Conservation (phyloP, 2,113 vertebrate species). For the Micronycteris hirsuta region DNA sequence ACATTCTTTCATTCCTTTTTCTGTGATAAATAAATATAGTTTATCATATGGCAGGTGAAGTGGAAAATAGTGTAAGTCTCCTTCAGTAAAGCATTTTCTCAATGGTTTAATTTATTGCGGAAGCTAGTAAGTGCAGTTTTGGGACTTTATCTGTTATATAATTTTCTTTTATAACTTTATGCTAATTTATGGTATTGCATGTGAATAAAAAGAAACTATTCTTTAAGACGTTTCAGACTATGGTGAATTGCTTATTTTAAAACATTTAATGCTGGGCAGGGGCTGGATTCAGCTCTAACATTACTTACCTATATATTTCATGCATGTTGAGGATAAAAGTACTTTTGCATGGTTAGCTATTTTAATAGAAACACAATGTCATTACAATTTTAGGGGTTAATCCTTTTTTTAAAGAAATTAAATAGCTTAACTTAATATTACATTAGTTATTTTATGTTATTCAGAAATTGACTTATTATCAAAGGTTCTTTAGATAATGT, state of each 20-base stretch:
- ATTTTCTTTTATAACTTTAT: conserved; percentile 26
- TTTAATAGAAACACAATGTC: not conserved
- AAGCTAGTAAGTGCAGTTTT: not conserved
- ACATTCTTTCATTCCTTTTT: not conserved
- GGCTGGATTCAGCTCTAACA: conserved; percentile 47
- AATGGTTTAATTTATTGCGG: conserved; percentile 24
- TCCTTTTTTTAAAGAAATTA: not conserved
- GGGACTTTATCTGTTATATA: not conserved
- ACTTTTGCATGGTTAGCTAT: conserved; percentile 57
- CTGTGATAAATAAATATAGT: not conserved
- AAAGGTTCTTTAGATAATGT: not conserved
- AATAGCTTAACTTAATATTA: conserved; percentile 2
- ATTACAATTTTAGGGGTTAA: not conserved
- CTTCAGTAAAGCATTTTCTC: not conserved
- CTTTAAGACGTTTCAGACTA: not conserved
- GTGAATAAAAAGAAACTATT: not conserved
- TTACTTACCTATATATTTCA: conserved; percentile 35
- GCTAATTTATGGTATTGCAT: conserved; percentile 26
- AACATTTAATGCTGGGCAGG: conserved; percentile 24
- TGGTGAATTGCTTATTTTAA: conserved; percentile 27
- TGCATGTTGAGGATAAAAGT: conserved; percentile 43
- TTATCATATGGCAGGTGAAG: not conserved
- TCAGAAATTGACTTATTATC: not conserved
- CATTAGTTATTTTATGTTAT: not conserved
- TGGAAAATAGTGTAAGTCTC: not conserved